Base-by-base conservation (phyloP, 1,140 invertebrate genomes). In the Drosophila paulistorum region DNA sequence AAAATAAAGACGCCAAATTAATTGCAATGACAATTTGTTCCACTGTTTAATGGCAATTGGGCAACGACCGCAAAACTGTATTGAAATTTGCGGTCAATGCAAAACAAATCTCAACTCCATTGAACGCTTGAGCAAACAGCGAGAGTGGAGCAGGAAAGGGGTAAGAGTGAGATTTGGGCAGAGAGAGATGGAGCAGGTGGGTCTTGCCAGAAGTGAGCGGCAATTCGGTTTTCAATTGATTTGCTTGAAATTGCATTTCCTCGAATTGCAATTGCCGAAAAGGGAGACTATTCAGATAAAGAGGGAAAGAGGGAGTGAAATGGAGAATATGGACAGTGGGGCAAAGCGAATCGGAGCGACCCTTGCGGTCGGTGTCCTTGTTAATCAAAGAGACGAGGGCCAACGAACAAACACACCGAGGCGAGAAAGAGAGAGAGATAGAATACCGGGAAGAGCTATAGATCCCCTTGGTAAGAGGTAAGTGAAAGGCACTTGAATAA, bases 181-280 rank as follows among this genome's bases (percentile, higher is more conserved):
- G 7, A 23, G 57, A 6, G 66, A 5, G 7, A 17, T n/a, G n/a
- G 23, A 35, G 35, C 9, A 55, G 61, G 35, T 7, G 48, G 42
- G 61, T 26, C 17, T 33, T 4, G 64, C 5, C 37, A 57, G 45
- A 48, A 65, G 75, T 79, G 71, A 79, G 77, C 87, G 83, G 79
- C 83, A 86, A 86, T 86, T 87, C 84, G 83, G 84, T 89, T 89
- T 89, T 87, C 83, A 87, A 87, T 87, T 87, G 83, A 87, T 87
- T 87, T 87, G 83, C 73, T 74, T 55, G 84, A 71, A 87, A 87
- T 87, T 89, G 84, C 83, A 87, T 87, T 89, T 87, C 73, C 17
- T 51, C 45, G 73, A 73, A 83, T 70, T 83, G 82, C 79, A 72
- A 51, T 81, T 67, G 57, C 68, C 78, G 79, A 89, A 79, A 80